Evolutionary conservation across 1,140 invertebrate species (phyloP), one percentile per base, ranked within the genome.

Genomic region (Drosophila eugracilis): DNA sequence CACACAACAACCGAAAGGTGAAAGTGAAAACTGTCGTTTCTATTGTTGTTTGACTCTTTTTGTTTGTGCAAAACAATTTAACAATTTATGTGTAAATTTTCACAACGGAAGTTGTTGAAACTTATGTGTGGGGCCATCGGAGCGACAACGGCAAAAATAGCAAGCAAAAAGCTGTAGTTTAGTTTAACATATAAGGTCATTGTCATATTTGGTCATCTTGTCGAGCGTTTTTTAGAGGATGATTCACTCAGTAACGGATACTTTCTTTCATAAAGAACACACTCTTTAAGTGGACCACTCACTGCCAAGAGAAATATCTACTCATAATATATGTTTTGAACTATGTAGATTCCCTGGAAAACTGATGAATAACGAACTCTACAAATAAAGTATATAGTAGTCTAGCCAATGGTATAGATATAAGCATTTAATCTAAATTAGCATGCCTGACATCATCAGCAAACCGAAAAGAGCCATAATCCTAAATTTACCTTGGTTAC

Each of bases 81-180:
- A 66, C 67, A 67, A 30, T 54, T 54, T 76, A 60, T 60, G 53
- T 73, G 39, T 67, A 65, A 32, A 67, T 72, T 76, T 75, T 63
- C 42, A 60, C 78, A 83, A 69, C 71, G 79, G 79, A 84, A 85
- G 79, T 84, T 78, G 79, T 75, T 83, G 47, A 65, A 60, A 60
- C 67, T 53, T 36, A 71, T 70, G 63, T 60, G 76, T 76, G 70
- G 48, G 42, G 37, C 30, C 39, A 57, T 5, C 42, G 50, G 39
- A 70, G 52, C 48, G 26, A 28, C 37, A 55, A 62, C 19, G 22
- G 21, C 32, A 60, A 42, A 39, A 60, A 41, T n/a, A 58, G n/a
- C 21, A 37, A 30, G 5, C 26, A 26, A 30, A 21, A 54, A 32
- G 57, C 60, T 76, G 17, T 77, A 72, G 66, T 50, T 54, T 77